Conservation (phyloP, 2,113 vertebrate species). For the Procavia capensis region DNA sequence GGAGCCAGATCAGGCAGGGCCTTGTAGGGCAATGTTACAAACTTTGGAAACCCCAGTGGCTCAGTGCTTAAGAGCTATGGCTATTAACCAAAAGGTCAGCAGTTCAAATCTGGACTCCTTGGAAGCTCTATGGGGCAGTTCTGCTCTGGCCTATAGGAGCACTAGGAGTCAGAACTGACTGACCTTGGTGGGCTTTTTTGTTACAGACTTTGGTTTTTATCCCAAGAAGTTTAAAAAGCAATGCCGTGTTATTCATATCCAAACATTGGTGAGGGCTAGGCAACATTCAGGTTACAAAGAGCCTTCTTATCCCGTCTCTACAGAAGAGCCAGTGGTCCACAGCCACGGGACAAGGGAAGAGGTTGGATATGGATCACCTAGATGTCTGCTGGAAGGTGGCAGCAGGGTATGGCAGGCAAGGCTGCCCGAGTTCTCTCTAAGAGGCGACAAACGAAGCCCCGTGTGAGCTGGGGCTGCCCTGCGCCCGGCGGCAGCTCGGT, state of each 20-base stretch:
- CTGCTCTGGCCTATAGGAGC: no score
- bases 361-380: not conserved
- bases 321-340: not conserved
- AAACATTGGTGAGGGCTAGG: not conserved
- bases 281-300: not conserved
- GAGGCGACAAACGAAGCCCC: not conserved
- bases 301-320: not conserved
- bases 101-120: no score
- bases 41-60: no score
- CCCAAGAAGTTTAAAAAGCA: not conserved
- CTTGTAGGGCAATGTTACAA: not conserved
- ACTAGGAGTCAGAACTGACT: no score
- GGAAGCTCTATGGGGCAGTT: no score
- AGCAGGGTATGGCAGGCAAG: not conserved
- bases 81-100: no score
- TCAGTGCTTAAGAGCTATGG: no score
- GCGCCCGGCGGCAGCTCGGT: not conserved
- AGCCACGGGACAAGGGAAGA: not conserved
- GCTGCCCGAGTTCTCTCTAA: not conserved
- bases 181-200: no score
- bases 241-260: not conserved
- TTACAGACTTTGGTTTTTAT: not conserved
- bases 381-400: not conserved
- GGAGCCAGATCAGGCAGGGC: not conserved
- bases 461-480: accelerated